Evolutionary conservation across 2,888 invertebrate genomes (phyloP).

Genomic region (Nomada fabriciana): DNA sequence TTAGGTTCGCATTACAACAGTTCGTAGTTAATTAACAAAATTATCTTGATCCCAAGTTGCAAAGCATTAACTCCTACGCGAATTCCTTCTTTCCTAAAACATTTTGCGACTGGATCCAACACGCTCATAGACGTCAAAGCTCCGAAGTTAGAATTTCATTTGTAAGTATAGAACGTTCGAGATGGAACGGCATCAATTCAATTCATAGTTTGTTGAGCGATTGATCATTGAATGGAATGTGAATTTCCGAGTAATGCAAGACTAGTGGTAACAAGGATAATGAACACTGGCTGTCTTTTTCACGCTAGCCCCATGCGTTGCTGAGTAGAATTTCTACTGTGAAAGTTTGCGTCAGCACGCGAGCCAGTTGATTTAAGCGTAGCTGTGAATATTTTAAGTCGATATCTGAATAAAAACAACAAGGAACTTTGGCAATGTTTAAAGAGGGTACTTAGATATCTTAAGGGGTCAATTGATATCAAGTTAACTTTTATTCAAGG

Average conservation of each 20-base stretch:
- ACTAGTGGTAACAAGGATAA: conserved; percentile 7
- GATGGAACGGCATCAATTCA: conserved; percentile 19
- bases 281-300: background rate
- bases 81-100: background rate
- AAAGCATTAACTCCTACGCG: too few relatives aligned
- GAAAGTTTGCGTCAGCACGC: background rate
- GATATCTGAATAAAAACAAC: too few relatives aligned
- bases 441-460: too few relatives aligned
- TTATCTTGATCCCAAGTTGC: too few relatives aligned
- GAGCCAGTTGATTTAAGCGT: too few relatives aligned
- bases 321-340: background rate
- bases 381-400: too few relatives aligned
- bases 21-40: too few relatives aligned
- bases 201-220: conserved; percentile 14
- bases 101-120: background rate
- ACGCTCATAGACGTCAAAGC: background rate
- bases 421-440: too few relatives aligned
- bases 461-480: too few relatives aligned
- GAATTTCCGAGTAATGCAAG: background rate
- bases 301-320: background rate
- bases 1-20: too few relatives aligned
- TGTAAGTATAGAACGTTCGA: background rate
- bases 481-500: too few relatives aligned
- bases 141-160: background rate
- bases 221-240: background rate